Evolutionary conservation across 2,113 vertebrate genomes (phyloP).

Genomic region (Lota lota): DNA sequence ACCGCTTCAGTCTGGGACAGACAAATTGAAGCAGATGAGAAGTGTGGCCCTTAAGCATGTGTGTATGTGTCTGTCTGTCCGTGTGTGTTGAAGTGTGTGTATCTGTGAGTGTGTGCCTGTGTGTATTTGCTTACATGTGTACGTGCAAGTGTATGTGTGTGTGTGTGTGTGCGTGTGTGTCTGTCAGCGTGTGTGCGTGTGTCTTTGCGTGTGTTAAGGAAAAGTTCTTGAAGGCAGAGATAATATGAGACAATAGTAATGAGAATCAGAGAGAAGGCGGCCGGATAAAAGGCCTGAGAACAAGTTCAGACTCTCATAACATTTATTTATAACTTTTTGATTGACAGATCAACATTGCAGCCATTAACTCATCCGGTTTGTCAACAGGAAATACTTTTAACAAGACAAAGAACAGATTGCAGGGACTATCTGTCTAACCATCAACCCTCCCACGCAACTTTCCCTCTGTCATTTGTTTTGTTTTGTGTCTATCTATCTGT

Average conservation of each 20-base stretch:
- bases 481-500: not conserved
- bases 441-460: no score
- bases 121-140: no score
- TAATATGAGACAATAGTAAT: conserved; percentile 12
- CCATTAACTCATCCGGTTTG: conserved; percentile 2
- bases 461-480: not conserved
- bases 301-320: conserved; percentile 12
- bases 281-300: conserved; percentile 18
- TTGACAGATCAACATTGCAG: conserved; percentile 46
- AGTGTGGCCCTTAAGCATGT: not conserved
- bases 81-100: not conserved
- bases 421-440: no score
- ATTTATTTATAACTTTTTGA: conserved; percentile 43
- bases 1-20: conserved; percentile 20
- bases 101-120: not conserved
- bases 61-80: not conserved
- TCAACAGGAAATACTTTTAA: no score
- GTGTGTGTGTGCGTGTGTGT: not conserved
- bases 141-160: not conserved
- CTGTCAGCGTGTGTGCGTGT: not conserved
- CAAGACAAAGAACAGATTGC: no score
- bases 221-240: conserved; percentile 8
- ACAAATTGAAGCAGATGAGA: conserved; percentile 28
- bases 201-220: not conserved
- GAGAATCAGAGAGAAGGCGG: conserved; percentile 7